Evolutionary conservation across 2,797 vertebrate species (phyloP).

Genomic region (Propithecus deckenii): DNA sequence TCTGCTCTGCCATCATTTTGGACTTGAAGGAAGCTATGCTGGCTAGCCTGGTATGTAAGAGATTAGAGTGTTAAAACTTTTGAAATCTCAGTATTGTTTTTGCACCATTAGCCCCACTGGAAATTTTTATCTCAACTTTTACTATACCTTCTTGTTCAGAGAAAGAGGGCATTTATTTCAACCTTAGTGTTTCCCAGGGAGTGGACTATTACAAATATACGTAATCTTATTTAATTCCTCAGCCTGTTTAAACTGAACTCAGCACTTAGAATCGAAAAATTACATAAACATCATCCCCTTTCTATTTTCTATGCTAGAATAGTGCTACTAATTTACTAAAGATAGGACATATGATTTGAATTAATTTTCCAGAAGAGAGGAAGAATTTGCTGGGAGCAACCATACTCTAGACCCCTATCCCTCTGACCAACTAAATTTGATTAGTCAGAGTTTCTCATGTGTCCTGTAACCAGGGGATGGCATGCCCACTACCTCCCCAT

Average conservation of each 20-base stretch:
- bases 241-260: not conserved
- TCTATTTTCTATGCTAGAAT: not conserved
- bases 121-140: conserved; percentile 18
- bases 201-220: not conserved
- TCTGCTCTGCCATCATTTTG: conserved; percentile 64
- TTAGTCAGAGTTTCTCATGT: conserved; percentile 41
- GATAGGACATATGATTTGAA: conserved; percentile 4
- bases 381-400: conserved; percentile 4
- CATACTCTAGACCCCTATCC: not conserved
- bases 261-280: conserved; percentile 17
- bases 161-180: not conserved
- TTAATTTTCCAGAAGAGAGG: not conserved
- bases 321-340: not conserved
- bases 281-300: not conserved
- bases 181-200: not conserved
- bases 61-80: not conserved
- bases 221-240: not conserved
- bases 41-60: not conserved
- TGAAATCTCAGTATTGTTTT: conserved; percentile 44
- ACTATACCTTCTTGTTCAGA: not conserved
- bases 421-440: not conserved
- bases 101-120: not conserved
- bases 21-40: conserved; percentile 47
- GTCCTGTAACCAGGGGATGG: not conserved
- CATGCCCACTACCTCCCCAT: not conserved